Base-by-base conservation (phyloP, 2,888 invertebrate species). In the Carterocephalus palaemon region DNA sequence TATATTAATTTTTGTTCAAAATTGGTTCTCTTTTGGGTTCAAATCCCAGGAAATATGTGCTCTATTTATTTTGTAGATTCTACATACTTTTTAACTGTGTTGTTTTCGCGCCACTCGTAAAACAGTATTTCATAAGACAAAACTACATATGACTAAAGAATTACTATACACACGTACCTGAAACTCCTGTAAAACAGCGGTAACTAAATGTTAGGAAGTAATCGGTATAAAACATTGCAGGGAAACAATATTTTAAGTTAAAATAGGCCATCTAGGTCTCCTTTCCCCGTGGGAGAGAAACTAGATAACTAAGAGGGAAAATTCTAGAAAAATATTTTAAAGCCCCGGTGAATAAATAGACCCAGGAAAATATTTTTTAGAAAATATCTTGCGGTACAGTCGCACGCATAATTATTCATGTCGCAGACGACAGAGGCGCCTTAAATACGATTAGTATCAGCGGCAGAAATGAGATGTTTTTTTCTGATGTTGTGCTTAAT, bases 321-420 rank as follows among this genome's bases (percentile, higher is more conserved):
- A 15, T n/a, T 13, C 15, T n/a, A 28, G 15, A n/a, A 28, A 28
- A 28, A 28, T 28, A 28, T 15, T 28, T 28, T 28, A 15, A 3
- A 28, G 28, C 13, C n/a, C n/a, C n/a, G 4, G 15, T 28, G 28
- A 28, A 28, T 28, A 15, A 28, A 28, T 28, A 15, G 28, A 12
- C 4, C 28, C 5, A 13, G 28, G 13, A 15, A 28, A 28, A 28
- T 28, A 28, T 15, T 28, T 28, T n/a, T 28, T 28, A 28, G 28
- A 28, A 28, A 28, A 28, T 28, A 28, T 28, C 28, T 15, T 28
- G 15, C 13, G 13, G 28, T 28, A 28, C 28, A 28, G 28, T 28
- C 28, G 28, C 15, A 15, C 28, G 15, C 28, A 28, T 28, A 28
- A 28, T 15, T 15, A 28, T 28, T 28, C 28, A 15, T n/a, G 28